Evolutionary conservation across 92 coral and sea anemone genomes (phyloP), one percentile per base, ranked within the genome.

Genomic region (Epizoanthus scotinus): DNA sequence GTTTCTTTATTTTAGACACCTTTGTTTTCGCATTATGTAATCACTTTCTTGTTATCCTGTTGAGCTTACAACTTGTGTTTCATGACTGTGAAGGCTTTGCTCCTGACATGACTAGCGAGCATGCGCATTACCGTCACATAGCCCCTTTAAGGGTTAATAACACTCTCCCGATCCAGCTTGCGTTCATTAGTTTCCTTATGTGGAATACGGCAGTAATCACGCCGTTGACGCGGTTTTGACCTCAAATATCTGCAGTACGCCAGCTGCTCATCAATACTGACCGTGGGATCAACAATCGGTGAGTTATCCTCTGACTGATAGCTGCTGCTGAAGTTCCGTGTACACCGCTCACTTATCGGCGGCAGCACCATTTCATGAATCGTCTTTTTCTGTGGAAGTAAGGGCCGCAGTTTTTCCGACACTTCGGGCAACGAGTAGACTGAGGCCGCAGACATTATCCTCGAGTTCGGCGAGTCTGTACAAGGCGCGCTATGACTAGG

Each of bases 181-280:
- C 42, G 10, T 2, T 34, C 25, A 24, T 50, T 9, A 13, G 12
- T 60, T n/a, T 50, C 42, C 12, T 31, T 27, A 53, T 71, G 60
- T 24, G 18, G 28, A 17, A 25, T 25, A 28, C 44, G 24, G 58
- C 26, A 52, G 54, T 19, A 7, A 9, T 13, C 49, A 13, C 2
- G n/a, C 22, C 24, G 21, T 25, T 27, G 78, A 29, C 17, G 70
- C 36, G 18, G 26, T 12, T 24, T 50, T 0, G 31, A 67, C 34
- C 91, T 79, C 29, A 87, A 24, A 60, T 87, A 87, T 31, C 84
- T 82, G 31, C 91, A 87, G 63, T 83, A 78, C n/a, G 67, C 63
- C 2, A 87, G 77, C 10, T 71, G 59, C 8, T 61, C 62, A 42
- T n/a, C 49, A 38, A 70, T 44, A 15, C 73, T 78, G 2, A 77